These are phyloP conservation scores for Macrophya annulata DNA, from an alignment of 2,888 invertebrate species.

Conservation along the genomic window DNA sequence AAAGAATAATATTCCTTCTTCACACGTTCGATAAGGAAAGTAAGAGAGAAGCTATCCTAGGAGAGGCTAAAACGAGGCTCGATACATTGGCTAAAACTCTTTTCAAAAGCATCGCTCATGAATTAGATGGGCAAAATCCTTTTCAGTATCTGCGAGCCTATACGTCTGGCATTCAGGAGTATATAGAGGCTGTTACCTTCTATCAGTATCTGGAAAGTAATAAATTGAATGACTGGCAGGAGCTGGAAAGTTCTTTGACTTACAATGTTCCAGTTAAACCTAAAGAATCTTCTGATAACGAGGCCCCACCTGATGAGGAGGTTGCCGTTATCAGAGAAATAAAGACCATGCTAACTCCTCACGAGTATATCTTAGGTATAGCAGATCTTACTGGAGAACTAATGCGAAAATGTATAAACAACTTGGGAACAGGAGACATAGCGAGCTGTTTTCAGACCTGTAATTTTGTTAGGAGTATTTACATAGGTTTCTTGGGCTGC, in stretches of 20 bases:
- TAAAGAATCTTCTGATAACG: slow-evolving; percentile 60
- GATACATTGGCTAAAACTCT: slow-evolving; percentile 83
- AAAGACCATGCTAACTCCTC: slow-evolving; percentile 70
- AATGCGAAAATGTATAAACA: slow-evolving; percentile 94
- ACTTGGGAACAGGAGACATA: slow-evolving; percentile 88
- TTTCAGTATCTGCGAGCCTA: slow-evolving; percentile 87
- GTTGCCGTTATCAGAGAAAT: slow-evolving; percentile 40
- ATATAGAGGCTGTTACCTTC: slow-evolving; percentile 92
- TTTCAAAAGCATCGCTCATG: slow-evolving; percentile 87
- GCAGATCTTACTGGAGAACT: slow-evolving; percentile 95
- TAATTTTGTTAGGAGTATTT: slow-evolving; percentile 86
- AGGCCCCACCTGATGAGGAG: slow-evolving; percentile 47
- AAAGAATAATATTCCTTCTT: slow-evolving; percentile 92
- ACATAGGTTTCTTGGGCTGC: slow-evolving; percentile 84
- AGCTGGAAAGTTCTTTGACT: slow-evolving; percentile 82
- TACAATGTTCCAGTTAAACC: slow-evolving; percentile 72
- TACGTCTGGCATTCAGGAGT: slow-evolving; percentile 89
- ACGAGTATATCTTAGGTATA: slow-evolving; percentile 88
- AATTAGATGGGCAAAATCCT: slow-evolving; percentile 87
- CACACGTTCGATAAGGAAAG: slow-evolving; percentile 86
- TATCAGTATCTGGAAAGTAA: slow-evolving; percentile 85
- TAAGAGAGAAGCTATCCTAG: slow-evolving; percentile 81
- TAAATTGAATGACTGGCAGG: slow-evolving; percentile 83
- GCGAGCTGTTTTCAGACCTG: slow-evolving; percentile 87
- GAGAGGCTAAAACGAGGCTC: slow-evolving; percentile 86